These are phyloP conservation scores for Blastobasis adustella DNA, from an alignment of 2,888 invertebrate species.

Conservation along the genomic window DNA sequence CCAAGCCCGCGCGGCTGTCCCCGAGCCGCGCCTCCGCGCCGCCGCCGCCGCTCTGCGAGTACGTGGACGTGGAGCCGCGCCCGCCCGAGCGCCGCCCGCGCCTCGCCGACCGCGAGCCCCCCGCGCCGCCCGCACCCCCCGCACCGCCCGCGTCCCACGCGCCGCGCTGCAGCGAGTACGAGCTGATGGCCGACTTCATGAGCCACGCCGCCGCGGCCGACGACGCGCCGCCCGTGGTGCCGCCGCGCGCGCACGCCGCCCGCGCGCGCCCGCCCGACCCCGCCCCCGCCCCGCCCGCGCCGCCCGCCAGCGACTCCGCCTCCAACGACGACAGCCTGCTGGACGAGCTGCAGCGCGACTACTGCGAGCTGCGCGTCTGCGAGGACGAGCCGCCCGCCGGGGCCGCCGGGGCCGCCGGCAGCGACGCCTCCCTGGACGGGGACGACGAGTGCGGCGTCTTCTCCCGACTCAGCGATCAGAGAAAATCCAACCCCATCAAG, in stretches of 20 bases:
- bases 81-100: constrained; percentile 28
- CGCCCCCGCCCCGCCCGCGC: constrained; percentile 39
- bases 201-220: constrained; percentile 38
- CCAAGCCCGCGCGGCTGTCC: constrained; percentile 35
- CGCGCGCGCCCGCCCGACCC: constrained; percentile 28
- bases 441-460: constrained; percentile 44
- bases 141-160: constrained; percentile 16
- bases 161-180: constrained; percentile 53
- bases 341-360: constrained; percentile 59
- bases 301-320: constrained; percentile 21
- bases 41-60: constrained; percentile 49
- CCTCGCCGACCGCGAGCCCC: constrained; percentile 32
- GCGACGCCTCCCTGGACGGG: constrained; percentile 18
- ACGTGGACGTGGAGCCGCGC: constrained; percentile 23
- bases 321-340: constrained; percentile 63
- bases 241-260: constrained; percentile 28
- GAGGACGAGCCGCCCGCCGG: constrained; percentile 38
- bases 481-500: constrained; percentile 65
- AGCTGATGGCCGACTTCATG: constrained; percentile 61
- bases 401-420: constrained; percentile 8
- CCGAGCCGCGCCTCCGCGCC: constrained; percentile 17
- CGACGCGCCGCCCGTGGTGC: constrained; percentile 49
- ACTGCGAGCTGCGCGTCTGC: constrained; percentile 57
- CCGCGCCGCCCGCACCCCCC: constrained; percentile 21
- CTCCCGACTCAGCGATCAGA: constrained; percentile 54